These are phyloP conservation scores for Spilogale gracilis DNA, from an alignment of 2,113 vertebrate genomes.

Conservation along the genomic window DNA sequence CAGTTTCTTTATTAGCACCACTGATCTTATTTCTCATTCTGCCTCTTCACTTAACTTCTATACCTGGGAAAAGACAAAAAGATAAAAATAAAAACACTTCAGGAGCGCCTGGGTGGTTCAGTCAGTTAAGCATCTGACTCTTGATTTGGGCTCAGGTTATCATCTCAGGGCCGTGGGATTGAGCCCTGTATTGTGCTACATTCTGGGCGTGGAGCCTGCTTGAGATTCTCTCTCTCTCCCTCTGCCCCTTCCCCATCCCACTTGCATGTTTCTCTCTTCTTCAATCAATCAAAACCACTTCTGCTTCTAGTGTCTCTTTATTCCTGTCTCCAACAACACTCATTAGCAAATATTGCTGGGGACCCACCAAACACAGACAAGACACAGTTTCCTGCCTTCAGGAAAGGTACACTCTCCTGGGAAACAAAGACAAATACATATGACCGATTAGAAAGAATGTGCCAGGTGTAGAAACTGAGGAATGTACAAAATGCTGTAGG, in stretches of 20 bases:
- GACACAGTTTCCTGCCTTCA: not conserved
- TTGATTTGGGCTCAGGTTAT: too few species aligned
- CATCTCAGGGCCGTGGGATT: too few species aligned
- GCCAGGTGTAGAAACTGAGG: not conserved
- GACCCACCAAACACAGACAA: slow-evolving; percentile 19
- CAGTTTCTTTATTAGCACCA: not conserved
- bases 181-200: too few species aligned
- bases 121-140: too few species aligned
- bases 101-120: too few species aligned
- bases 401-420: not conserved
- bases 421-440: not conserved
- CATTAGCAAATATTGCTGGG: not conserved
- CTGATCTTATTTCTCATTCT: not conserved
- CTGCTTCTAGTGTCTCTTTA: not conserved
- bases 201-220: too few species aligned
- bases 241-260: too few species aligned
- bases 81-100: not conserved
- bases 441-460: not conserved
- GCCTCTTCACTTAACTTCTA: not conserved
- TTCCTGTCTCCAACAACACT: not conserved
- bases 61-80: not conserved
- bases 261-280: too few species aligned
- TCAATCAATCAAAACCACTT: too few species aligned
- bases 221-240: too few species aligned
- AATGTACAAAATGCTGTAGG: not conserved